Evolutionary conservation across 2,888 invertebrate species (phyloP).

Genomic region (Drosophila rubida): DNA sequence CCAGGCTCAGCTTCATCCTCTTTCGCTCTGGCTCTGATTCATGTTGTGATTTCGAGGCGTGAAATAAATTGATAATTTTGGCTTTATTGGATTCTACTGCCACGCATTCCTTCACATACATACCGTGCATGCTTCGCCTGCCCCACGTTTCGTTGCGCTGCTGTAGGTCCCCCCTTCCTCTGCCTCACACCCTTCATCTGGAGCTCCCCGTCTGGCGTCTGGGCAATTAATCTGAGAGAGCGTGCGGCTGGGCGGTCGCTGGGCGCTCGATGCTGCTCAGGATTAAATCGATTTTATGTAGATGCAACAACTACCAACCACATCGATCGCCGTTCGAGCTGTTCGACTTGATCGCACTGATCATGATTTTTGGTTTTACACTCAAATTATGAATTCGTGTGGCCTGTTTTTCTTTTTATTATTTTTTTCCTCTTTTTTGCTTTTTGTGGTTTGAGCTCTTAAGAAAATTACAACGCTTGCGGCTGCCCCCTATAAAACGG

Average conservation of each 20-base stretch:
- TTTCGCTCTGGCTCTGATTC: neutral
- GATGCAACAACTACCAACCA: conserved; percentile 23
- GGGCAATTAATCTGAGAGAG: conserved; percentile 77
- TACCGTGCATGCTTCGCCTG: conserved; percentile 28
- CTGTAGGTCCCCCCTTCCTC: conserved; percentile 68
- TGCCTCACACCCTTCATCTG: conserved; percentile 4
- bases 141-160: conserved; percentile 52
- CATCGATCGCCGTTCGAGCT: conserved; percentile 17
- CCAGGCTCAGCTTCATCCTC: conserved; percentile 1
- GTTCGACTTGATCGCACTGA: conserved; percentile 12
- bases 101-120: conserved; percentile 55
- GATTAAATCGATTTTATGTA: conserved; percentile 80
- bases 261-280: conserved; percentile 56
- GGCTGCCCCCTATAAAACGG: conserved; percentile 52
- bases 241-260: conserved; percentile 56
- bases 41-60: conserved; percentile 77
- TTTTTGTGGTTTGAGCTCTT: conserved; percentile 33
- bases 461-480: conserved; percentile 65
- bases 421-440: conserved; percentile 6
- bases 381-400: conserved; percentile 30
- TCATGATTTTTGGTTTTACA: conserved; percentile 24
- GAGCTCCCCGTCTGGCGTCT: conserved; percentile 49
- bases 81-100: conserved; percentile 73
- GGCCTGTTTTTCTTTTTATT: conserved; percentile 13
- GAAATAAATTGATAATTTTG: conserved; percentile 82